phyloP scores from a whole-genome alignment of 2,113 vertebrate genomes.

The Coryphaenoides rupestris region DNA sequence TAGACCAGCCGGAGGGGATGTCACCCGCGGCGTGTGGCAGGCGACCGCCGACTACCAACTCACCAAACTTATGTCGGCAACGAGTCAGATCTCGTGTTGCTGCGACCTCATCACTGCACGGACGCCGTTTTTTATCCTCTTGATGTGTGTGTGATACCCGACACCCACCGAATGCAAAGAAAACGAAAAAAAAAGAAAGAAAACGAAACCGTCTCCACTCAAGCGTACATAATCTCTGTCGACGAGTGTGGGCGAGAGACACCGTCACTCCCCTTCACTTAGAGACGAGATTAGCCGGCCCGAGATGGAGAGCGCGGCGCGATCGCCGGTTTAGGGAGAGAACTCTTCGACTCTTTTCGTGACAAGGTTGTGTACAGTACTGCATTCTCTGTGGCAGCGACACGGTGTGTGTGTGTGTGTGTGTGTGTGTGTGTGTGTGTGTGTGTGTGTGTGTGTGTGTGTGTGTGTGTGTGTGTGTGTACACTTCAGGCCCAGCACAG shows the following conservation, averaged over 20 bases:
- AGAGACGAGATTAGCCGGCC: conserved; percentile 39
- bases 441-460: too few species aligned
- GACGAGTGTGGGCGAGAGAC: conserved; percentile 41
- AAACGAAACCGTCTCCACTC: conserved; percentile 27
- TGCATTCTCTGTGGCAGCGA: neutral
- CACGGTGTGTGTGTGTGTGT: neutral
- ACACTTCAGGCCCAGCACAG: neutral
- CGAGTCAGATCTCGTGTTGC: too few species aligned
- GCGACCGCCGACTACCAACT: too few species aligned
- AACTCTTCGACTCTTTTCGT: conserved; percentile 10
- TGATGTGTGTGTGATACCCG: neutral
- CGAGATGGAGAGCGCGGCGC: conserved; percentile 25
- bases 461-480: too few species aligned
- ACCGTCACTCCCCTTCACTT: conserved; percentile 28
- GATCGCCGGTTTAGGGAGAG: conserved; percentile 27
- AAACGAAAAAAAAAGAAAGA: neutral
- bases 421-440: too few species aligned
- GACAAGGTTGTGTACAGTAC: conserved; percentile 17
- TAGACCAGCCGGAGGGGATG: too few species aligned
- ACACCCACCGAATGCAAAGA: conserved; percentile 32
- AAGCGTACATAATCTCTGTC: conserved; percentile 52
- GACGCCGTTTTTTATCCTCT: too few species aligned
- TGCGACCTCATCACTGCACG: too few species aligned
- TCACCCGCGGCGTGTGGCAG: too few species aligned
- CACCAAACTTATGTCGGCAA: too few species aligned